Base-by-base conservation (phyloP, 2,888 invertebrate species). In the Linnaemya vulpina region DNA sequence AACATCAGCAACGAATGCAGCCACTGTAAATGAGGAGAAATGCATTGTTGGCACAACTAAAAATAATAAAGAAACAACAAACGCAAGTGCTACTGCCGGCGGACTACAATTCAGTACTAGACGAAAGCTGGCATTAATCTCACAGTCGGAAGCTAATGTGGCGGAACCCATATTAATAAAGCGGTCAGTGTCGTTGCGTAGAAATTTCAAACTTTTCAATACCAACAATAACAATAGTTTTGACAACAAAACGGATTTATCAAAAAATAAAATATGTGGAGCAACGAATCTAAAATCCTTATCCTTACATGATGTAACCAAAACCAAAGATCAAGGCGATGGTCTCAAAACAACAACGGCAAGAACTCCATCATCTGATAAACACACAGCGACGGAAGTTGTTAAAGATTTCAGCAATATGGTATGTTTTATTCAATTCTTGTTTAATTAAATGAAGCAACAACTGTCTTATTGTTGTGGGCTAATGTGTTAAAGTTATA, bases 111-210 rank as follows among this genome's bases (percentile, higher is more conserved):
- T 84, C 71, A 87, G 86, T 76, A 46, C 81, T 67, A 86, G 87
- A 55, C 79, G 82, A 63, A 87, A 87, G 68, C 58, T 88, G 65
- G 86, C 83, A 73, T 87, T 80, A 87, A 87, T 67, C 71, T 85
- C 87, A 83, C 85, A 84, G 80, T 62, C 84, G 49, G 65, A 77
- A 38, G 68, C 67, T 58, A 62, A 74, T 76, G 78, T 77, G 58
- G 73, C 84, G 68, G 74, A 81, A 58, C 58, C 51, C 49, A 83
- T 87, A 62, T 79, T 89, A 30, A 43, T 71, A 53, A 87, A 87
- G 83, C 90, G 89, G 46, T 87, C 88, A 55, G 77, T 89, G 84
- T 89, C 90, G 49, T 83, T 88, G 86, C 87, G 86, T 71, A 84
- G 88, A 86, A 89, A 87, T 88, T 89, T 88, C 78, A 87, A 87